These are phyloP conservation scores for Tetragonula carbonaria DNA, from an alignment of 2,888 invertebrate genomes.

Conservation along the genomic window DNA sequence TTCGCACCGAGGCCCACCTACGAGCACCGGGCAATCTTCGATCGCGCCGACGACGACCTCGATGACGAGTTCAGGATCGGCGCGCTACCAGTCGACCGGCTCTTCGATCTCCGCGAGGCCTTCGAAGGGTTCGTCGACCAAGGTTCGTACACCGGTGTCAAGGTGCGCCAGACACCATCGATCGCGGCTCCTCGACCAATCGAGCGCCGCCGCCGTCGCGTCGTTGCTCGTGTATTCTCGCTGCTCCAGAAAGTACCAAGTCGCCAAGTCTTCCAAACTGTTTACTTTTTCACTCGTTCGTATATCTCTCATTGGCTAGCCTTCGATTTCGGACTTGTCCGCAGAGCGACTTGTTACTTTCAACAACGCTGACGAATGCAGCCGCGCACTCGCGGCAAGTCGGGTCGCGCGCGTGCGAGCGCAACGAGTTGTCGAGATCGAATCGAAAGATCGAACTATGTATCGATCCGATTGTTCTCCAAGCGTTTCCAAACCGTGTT, in stretches of 20 bases:
- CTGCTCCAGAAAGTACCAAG: conserved; percentile 16
- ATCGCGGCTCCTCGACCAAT: conserved; percentile 25
- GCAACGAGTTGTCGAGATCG: conserved; percentile 21
- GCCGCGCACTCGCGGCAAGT: neutral
- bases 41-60: conserved; percentile 85
- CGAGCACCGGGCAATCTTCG: conserved; percentile 84
- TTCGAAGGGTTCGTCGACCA: conserved; percentile 88
- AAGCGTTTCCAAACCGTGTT: neutral
- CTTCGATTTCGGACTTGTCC: neutral
- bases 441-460: neutral
- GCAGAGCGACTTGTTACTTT: conserved; percentile 27
- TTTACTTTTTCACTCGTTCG: neutral
- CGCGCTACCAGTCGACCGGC: conserved; percentile 86
- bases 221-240: neutral
- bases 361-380: neutral
- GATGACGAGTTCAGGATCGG: conserved; percentile 80
- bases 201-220: neutral
- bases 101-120: conserved; percentile 87
- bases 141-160: conserved; percentile 85
- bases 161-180: conserved; percentile 47
- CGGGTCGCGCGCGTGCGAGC: neutral
- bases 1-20: conserved; percentile 82
- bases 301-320: neutral
- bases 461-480: neutral
- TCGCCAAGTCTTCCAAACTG: neutral